These are phyloP conservation scores for Tychaedon coryphoeus DNA, from an alignment of 2,113 vertebrate genomes.

Conservation along the genomic window DNA sequence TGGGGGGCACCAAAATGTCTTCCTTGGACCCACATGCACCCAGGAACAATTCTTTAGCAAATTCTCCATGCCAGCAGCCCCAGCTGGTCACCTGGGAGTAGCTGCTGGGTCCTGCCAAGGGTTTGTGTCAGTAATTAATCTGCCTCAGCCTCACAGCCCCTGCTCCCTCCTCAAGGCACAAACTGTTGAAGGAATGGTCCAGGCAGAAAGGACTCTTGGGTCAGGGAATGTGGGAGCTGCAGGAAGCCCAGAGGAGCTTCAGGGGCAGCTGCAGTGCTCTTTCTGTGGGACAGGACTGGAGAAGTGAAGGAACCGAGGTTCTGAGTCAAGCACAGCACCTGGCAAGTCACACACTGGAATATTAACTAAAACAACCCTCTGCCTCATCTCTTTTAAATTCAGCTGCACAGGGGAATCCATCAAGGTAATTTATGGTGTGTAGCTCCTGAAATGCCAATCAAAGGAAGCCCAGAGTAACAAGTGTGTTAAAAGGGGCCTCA, in stretches of 20 bases:
- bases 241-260: background rate
- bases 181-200: background rate
- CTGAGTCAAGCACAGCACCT: background rate
- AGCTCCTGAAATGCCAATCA: slow-evolving; percentile 43
- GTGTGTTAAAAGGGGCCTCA: slow-evolving; percentile 27
- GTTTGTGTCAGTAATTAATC: background rate
- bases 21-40: background rate
- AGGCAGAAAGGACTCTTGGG: background rate
- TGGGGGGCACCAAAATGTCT: background rate
- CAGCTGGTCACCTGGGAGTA: background rate
- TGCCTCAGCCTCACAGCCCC: background rate
- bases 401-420: slow-evolving; percentile 40
- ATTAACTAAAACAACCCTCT: slow-evolving; percentile 38
- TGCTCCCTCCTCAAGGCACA: background rate
- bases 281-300: background rate
- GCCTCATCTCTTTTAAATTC: slow-evolving; percentile 44
- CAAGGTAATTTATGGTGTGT: slow-evolving; percentile 42
- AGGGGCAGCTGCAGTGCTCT: background rate
- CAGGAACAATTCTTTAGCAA: background rate
- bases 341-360: background rate
- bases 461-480: slow-evolving; percentile 45
- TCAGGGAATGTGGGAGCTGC: background rate
- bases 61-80: background rate
- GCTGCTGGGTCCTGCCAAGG: background rate
- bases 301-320: background rate